Conservation (phyloP, 2,113 vertebrate species). For the Nesoenas mayeri region DNA sequence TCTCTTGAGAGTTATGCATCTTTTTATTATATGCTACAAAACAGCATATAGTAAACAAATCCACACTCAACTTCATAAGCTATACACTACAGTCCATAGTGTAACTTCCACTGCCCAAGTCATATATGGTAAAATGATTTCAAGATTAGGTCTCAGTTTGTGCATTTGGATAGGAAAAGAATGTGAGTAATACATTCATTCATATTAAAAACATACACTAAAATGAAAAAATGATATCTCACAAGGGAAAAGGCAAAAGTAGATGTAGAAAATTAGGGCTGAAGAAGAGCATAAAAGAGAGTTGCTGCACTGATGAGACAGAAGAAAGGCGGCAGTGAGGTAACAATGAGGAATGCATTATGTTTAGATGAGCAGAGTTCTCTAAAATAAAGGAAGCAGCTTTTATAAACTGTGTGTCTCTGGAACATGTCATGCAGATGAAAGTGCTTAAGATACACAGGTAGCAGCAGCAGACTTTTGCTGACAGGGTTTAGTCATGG, state of each 20-base stretch:
- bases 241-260: background rate
- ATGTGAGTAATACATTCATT: background rate
- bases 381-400: background rate
- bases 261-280: background rate
- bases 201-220: background rate
- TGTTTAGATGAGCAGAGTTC: background rate
- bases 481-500: background rate
- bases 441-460: background rate
- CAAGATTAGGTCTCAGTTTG: background rate
- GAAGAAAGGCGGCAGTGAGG: background rate
- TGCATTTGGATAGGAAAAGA: background rate
- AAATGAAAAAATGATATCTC: background rate
- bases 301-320: background rate
- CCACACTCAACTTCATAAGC: background rate
- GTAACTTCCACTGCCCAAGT: background rate
- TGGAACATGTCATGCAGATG: background rate
- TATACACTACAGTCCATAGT: fast-evolving
- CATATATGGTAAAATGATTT: background rate
- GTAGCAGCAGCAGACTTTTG: constrained; percentile 18
- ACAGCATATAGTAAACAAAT: background rate
- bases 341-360: background rate
- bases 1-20: background rate
- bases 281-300: background rate
- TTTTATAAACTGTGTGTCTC: background rate
- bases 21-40: background rate